Evolutionary conservation across 2,113 vertebrate genomes (phyloP), one percentile per base, ranked within the genome.

Genomic region (Pogona vitticeps): DNA sequence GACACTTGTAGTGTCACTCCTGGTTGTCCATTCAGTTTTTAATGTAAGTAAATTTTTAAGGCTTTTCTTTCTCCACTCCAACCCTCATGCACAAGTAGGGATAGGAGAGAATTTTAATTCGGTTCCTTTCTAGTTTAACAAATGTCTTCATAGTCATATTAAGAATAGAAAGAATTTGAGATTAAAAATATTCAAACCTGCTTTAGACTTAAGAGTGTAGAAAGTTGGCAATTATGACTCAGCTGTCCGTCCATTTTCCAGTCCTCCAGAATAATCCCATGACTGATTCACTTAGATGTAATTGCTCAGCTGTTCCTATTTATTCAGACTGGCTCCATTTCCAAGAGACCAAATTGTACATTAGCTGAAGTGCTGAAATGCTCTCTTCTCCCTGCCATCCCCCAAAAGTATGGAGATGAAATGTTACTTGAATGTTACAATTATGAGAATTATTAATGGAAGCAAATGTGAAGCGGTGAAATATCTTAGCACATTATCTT

Each of bases 241-340:
- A 52, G 20, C 13, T 31, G 17, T 36, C 2, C 15, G 23, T 28
- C 58, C 10, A 17, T 6, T 7, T 76, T 61, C 38, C 20, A 33
- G n/a, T 10, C 9, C 17, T 20, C 71, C 36, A 31, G 12, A 59
- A 6, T 76, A 56, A 65, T 83, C 65, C 56, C 38, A 61, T 61
- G 26, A 72, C 26, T 2, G 31, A 88, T 73, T 33, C 67, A 18
- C 58, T 65, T 36, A 80, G 14, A 21, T 33, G 26, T 76, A 79
- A 7, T 63, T 61, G 86, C 79, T 85, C 8, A 17, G 77, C 76
- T 26, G 59, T 23, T 3, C 42, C 31, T 15, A 36, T 42, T 59
- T 10, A 3, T 85, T 72, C 67, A 75, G 84, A 84, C 63, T 18
- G 52, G 8, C 78, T 73, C 77, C 26, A 46, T 71, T 92, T 91